Evolutionary conservation across 2,888 invertebrate genomes (phyloP).

Genomic region (Mantis religiosa): DNA sequence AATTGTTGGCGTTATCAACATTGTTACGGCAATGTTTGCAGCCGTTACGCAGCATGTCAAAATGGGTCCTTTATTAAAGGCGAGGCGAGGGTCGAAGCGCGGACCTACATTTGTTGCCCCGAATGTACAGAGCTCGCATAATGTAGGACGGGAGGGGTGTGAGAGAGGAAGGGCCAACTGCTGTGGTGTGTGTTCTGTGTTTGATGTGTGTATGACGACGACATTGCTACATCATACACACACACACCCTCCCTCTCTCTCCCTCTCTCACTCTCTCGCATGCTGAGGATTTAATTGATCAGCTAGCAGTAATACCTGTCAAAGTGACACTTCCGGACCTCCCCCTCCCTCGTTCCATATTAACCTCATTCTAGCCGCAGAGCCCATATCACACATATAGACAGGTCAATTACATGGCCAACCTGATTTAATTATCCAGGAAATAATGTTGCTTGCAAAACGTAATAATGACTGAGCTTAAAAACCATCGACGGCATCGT

Average conservation of each 20-base stretch:
- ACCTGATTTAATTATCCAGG: slow-evolving; percentile 7
- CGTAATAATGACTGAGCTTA: slow-evolving; percentile 8
- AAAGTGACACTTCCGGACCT: slow-evolving; percentile 18
- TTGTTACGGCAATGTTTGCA: no score
- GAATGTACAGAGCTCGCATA: slow-evolving; percentile 7
- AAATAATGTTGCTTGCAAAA: slow-evolving; percentile 16
- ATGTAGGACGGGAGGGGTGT: not conserved
- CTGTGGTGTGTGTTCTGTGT: slow-evolving; percentile 8
- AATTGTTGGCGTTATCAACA: no score
- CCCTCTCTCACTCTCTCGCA: not conserved
- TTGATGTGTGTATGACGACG: slow-evolving; percentile 12
- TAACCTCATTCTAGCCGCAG: slow-evolving; percentile 17
- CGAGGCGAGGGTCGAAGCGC: not conserved
- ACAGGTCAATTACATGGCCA: slow-evolving; percentile 17
- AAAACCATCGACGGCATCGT: not conserved
- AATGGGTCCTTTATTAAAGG: not conserved
- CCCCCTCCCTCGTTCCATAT: slow-evolving; percentile 3
- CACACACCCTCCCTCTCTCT: not conserved
- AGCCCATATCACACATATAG: slow-evolving; percentile 18
- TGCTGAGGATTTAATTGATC: slow-evolving; percentile 19
- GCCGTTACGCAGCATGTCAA: no score
- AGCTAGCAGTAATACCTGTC: slow-evolving; percentile 22
- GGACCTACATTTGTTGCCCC: not conserved
- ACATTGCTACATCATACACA: slow-evolving; percentile 17
- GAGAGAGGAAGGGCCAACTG: not conserved